phyloP scores from a whole-genome alignment of 2,888 invertebrate genomes.

The Orthosia incerta region DNA sequence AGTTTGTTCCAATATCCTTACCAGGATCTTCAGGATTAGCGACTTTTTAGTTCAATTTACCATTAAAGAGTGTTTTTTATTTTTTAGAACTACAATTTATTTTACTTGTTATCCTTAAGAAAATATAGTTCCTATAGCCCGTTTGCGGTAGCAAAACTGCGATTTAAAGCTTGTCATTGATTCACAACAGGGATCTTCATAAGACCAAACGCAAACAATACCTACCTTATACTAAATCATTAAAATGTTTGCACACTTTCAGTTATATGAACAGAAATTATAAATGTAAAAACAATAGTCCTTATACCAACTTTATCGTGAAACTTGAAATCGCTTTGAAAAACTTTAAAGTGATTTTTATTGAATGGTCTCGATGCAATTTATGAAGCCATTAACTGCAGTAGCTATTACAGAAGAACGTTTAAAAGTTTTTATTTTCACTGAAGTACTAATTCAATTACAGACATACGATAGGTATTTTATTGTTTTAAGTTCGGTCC shows the following conservation, averaged over 20 bases:
- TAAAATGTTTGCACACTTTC: background rate
- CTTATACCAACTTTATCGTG: conserved; percentile 7
- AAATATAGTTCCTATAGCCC: too few relatives aligned
- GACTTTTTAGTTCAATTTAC: too few relatives aligned
- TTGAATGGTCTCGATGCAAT: conserved; percentile 52
- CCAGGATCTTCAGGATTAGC: too few relatives aligned
- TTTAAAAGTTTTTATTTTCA: conserved; percentile 41
- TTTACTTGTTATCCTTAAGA: too few relatives aligned
- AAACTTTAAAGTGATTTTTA: conserved; percentile 37
- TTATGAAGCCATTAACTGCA: conserved; percentile 60
- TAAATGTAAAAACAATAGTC: conserved; percentile 5
- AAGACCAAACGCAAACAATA: background rate
- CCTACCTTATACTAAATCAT: background rate
- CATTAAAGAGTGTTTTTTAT: too few relatives aligned
- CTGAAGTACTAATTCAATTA: conserved; percentile 7
- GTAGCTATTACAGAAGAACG: conserved; percentile 29
- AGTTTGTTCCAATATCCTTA: too few relatives aligned
- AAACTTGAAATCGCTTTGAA: conserved; percentile 31
- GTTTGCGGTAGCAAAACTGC: too few relatives aligned
- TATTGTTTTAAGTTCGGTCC: background rate
- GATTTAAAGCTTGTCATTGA: too few relatives aligned
- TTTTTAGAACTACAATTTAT: too few relatives aligned
- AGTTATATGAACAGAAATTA: background rate
- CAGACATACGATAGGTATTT: too few relatives aligned
- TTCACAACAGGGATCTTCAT: too few relatives aligned